Conservation (phyloP, 1,140 invertebrate genomes). For the Halyomorpha halys region DNA sequence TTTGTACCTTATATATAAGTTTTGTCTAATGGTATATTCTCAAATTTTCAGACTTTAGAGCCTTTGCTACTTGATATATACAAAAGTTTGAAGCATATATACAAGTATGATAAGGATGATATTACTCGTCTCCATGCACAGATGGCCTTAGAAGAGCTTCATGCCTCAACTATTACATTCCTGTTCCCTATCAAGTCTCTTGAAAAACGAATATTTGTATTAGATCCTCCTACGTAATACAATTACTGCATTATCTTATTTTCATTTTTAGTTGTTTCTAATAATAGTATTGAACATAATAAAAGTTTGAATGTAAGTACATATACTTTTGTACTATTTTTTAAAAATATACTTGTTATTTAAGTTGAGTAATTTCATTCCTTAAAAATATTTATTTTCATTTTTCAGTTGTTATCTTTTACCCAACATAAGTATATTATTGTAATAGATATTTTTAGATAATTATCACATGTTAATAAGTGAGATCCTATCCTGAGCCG, state of each 20-base stretch:
- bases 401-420: too few relatives aligned
- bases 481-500: too few relatives aligned
- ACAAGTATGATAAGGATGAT: conserved; percentile 53
- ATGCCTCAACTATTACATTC: conserved; percentile 53
- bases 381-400: too few relatives aligned
- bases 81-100: conserved; percentile 52
- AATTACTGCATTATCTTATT: background rate
- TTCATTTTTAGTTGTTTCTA: background rate
- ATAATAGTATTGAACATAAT: background rate
- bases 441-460: too few relatives aligned
- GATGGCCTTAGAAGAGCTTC: conserved; percentile 63
- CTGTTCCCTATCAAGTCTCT: conserved; percentile 47
- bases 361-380: too few relatives aligned
- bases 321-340: too few relatives aligned
- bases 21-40: too few relatives aligned
- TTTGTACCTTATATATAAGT: too few relatives aligned
- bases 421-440: too few relatives aligned
- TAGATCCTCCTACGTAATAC: conserved; percentile 31
- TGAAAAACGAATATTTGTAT: conserved; percentile 50
- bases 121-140: conserved; percentile 59
- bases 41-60: conserved; percentile 44
- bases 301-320: background rate
- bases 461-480: too few relatives aligned
- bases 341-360: too few relatives aligned
- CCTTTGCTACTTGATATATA: conserved; percentile 57